Conservation (phyloP, 2,888 invertebrate genomes). For the Orthosia incerta region DNA sequence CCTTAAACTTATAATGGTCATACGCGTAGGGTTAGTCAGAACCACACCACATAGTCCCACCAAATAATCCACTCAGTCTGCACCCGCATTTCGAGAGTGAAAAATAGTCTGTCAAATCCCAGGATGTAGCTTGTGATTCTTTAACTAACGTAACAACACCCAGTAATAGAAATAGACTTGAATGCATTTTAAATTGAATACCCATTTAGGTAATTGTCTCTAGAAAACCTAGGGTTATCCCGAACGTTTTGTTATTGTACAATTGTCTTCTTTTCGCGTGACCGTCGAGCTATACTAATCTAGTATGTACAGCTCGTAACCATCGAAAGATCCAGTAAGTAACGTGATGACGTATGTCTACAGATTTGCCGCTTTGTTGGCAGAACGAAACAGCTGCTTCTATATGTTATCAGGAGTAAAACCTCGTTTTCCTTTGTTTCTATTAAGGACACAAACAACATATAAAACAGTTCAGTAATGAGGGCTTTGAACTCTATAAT, state of each 20-base stretch:
- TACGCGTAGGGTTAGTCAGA: not conserved
- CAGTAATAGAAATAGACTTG: not conserved
- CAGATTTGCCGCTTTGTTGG: constrained; percentile 25
- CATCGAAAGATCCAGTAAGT: constrained; percentile 45
- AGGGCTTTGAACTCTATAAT: constrained; percentile 44
- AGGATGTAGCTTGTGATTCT: not conserved
- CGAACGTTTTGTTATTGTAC: constrained; percentile 11
- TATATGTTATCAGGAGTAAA: constrained; percentile 16
- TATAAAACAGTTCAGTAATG: constrained; percentile 15
- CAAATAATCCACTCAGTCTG: no score
- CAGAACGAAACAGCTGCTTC: constrained; percentile 23
- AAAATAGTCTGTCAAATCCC: not conserved
- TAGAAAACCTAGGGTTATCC: not conserved
- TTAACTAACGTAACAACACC: not conserved
- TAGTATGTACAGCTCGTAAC: constrained; percentile 18
- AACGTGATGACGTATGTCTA: constrained; percentile 24
- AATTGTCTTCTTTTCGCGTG: constrained; percentile 19
- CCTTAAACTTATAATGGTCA: not conserved
- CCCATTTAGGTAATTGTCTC: constrained; percentile 21
- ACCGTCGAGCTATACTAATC: constrained; percentile 9
- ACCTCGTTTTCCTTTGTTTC: constrained; percentile 20
- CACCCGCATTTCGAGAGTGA: not conserved
- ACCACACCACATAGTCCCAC: not conserved
- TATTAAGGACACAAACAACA: constrained; percentile 22
- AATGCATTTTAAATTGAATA: constrained; percentile 6